Evolutionary conservation across 2,797 vertebrate genomes (phyloP).

Genomic region (Chiropotes sagulatus): DNA sequence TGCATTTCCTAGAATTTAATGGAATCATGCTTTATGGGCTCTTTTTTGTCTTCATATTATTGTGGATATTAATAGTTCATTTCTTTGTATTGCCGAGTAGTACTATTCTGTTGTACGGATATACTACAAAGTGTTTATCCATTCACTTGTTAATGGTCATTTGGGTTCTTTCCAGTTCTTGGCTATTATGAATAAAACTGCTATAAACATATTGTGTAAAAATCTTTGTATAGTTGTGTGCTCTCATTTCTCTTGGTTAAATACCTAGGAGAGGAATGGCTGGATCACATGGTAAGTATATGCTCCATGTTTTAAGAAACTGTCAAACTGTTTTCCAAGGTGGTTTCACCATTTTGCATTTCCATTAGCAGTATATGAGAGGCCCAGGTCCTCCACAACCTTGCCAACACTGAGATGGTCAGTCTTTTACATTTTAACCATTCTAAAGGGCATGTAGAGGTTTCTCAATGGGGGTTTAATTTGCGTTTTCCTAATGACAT

Average conservation of each 20-base stretch:
- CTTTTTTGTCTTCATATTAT: background rate
- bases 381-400: background rate
- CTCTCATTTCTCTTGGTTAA: background rate
- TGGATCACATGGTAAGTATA: background rate
- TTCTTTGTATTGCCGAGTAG: background rate
- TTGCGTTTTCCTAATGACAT: slow-evolving; percentile 5
- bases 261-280: background rate
- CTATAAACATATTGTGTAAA: background rate
- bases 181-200: background rate
- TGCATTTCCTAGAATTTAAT: background rate
- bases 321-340: background rate
- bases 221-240: background rate
- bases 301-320: slow-evolving; percentile 7
- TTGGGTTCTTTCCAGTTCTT: background rate
- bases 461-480: slow-evolving; percentile 2
- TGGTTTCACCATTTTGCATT: background rate
- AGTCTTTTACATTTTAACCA: background rate
- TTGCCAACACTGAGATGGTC: background rate
- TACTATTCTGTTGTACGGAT: background rate
- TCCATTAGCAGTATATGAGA: background rate
- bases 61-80: background rate
- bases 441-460: background rate
- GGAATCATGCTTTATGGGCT: background rate
- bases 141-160: background rate
- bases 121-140: background rate